phyloP scores from a whole-genome alignment of 1,140 invertebrate species.

The Belonocnema kinseyi region DNA sequence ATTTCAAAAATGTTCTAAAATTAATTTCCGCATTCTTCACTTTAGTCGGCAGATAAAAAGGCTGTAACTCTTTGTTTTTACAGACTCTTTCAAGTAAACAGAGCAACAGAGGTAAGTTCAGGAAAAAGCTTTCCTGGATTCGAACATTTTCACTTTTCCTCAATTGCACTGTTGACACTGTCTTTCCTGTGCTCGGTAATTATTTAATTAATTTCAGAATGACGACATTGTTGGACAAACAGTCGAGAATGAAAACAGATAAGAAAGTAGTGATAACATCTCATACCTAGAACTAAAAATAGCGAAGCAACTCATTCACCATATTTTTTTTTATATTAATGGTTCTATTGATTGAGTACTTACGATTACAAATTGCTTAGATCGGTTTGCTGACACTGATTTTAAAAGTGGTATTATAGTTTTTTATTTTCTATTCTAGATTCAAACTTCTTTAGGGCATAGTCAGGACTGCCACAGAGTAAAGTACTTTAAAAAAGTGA shows the following conservation, averaged over 20 bases:
- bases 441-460: too few relatives aligned
- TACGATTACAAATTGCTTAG: neutral
- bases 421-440: too few relatives aligned
- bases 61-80: too few relatives aligned
- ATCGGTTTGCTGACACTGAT: too few relatives aligned
- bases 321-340: neutral
- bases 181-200: slow-evolving; percentile 12
- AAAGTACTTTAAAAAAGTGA: too few relatives aligned
- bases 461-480: too few relatives aligned
- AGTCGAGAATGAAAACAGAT: slow-evolving; percentile 6
- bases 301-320: slow-evolving; percentile 4
- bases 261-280: neutral
- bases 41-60: too few relatives aligned
- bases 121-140: neutral
- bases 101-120: too few relatives aligned
- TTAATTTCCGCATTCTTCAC: too few relatives aligned
- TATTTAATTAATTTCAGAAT: neutral
- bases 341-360: neutral
- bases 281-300: neutral
- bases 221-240: slow-evolving; percentile 14
- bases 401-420: too few relatives aligned
- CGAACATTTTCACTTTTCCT: slow-evolving; percentile 1
- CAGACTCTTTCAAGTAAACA: too few relatives aligned
- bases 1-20: neutral
- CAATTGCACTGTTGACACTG: neutral